Evolutionary conservation across 2,888 invertebrate genomes (phyloP), one percentile per base, ranked within the genome.

Genomic region (Troilus luridus): DNA sequence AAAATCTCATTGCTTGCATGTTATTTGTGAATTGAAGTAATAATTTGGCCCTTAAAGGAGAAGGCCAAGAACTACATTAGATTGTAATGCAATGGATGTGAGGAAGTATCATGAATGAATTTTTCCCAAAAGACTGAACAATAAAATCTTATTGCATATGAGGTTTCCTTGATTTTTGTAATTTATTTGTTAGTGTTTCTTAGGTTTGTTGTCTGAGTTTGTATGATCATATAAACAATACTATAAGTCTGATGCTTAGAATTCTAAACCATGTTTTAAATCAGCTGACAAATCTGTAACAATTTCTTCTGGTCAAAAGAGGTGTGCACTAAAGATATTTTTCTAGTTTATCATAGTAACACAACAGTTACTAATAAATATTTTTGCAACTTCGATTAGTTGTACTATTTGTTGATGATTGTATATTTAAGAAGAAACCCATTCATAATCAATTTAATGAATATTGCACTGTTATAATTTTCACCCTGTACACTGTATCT

Each of bases 401-500:
- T 41, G 41, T 77, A 77, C 9, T 77, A 77, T 7, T 41, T 8
- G 27, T 77, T 77, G 7, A 17, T n/a, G 64, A 10, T 9, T 62
- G 0, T 62, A 62, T 62, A 62, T 67, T 24, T 77, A 67, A 24
- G 6, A 14, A 24, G n/a, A 6, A 17, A 27, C 5, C 3, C 27
- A 72, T 72, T 72, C 24, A 14, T 72, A 17, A 72, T 27, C 1
- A 72, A 27, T 90, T 62, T 64, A 41, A 54, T 64, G 27, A 89
- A 54, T 41, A 89, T 24, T 90, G 72, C 90, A 90, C 90, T 58
- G 19, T 90, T 85, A 77, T 72, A 58, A 58, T 77, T 56, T 77
- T 19, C 24, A n/a, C 59, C 56, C 3, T 56, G 85, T 27, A 72
- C 90, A 90, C 90, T 77, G 54, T 77, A 90, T 58, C 90, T 90